These are phyloP conservation scores for Xenus cinereus DNA, from an alignment of 2,113 vertebrate species.

Conservation along the genomic window DNA sequence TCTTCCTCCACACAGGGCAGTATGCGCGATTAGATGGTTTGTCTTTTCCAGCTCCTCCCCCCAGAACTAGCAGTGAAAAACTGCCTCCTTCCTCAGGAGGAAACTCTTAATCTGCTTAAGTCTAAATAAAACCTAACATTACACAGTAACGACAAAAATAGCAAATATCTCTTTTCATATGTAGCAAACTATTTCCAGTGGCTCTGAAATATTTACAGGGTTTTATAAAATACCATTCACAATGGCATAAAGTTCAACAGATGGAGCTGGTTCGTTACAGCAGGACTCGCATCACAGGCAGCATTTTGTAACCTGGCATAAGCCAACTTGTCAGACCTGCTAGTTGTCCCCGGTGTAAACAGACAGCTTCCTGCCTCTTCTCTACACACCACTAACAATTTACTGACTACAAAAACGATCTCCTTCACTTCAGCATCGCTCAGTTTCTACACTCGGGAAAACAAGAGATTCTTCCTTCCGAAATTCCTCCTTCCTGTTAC, in stretches of 20 bases:
- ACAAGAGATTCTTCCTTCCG: not conserved
- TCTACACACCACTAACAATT: not conserved
- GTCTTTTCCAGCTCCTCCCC: conserved; percentile 37
- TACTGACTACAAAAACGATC: not conserved
- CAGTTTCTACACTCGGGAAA: not conserved
- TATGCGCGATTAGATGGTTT: not conserved
- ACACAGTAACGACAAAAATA: not conserved
- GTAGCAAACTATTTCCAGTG: not conserved
- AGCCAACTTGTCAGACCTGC: conserved; percentile 37
- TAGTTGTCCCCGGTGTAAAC: not conserved
- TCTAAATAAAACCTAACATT: not conserved
- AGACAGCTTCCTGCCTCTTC: not conserved
- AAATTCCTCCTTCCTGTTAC: not conserved
- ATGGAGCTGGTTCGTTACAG: not conserved
- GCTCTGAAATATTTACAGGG: not conserved
- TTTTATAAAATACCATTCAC: not conserved
- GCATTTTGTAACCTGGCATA: not conserved
- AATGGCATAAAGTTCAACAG: not conserved
- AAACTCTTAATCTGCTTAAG: not conserved
- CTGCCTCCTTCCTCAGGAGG: conserved; percentile 15
- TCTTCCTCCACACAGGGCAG: not conserved
- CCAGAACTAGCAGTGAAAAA: not conserved
- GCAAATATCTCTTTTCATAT: not conserved
- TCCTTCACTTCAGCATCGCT: not conserved
- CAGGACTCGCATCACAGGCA: not conserved